These are phyloP conservation scores for Phyllopteryx taeniolatus DNA, from an alignment of 2,113 vertebrate species.

Conservation along the genomic window DNA sequence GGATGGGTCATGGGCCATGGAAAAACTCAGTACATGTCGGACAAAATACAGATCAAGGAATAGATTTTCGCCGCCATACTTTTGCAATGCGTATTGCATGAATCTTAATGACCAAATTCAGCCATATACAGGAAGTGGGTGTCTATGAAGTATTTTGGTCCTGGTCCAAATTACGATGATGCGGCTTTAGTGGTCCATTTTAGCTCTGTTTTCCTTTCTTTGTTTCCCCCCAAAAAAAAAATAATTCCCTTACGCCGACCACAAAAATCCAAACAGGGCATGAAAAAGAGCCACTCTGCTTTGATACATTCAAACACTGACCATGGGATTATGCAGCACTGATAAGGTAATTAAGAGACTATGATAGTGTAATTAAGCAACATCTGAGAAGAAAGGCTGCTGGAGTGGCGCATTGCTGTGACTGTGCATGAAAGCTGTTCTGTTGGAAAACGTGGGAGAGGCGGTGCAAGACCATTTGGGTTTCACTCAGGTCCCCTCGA, in stretches of 20 bases:
- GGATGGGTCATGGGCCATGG: neutral
- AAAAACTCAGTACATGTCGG: neutral
- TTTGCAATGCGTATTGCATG: neutral
- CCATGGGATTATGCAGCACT: conserved; percentile 61
- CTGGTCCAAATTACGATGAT: neutral
- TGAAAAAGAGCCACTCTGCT: conserved; percentile 55
- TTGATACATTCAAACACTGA: conserved; percentile 65
- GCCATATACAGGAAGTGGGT: neutral
- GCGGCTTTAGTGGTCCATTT: neutral
- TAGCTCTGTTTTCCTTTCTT: neutral
- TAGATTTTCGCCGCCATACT: neutral
- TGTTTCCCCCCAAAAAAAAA: conserved; percentile 12
- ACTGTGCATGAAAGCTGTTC: conserved; percentile 60
- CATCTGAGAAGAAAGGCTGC: conserved; percentile 66
- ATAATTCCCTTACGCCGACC: conserved; percentile 46
- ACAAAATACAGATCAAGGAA: neutral
- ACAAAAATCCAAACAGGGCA: conserved; percentile 21
- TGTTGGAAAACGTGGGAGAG: conserved; percentile 46
- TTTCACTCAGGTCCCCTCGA: conserved; percentile 20
- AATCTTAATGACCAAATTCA: neutral
- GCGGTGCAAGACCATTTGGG: conserved; percentile 33
- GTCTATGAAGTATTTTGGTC: neutral
- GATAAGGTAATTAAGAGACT: conserved; percentile 73
- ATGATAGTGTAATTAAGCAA: conserved; percentile 73
- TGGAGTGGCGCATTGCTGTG: conserved; percentile 56